Evolutionary conservation across 2,797 vertebrate species (phyloP), one percentile per base, ranked within the genome.

Genomic region (Diplodus puntazzo): DNA sequence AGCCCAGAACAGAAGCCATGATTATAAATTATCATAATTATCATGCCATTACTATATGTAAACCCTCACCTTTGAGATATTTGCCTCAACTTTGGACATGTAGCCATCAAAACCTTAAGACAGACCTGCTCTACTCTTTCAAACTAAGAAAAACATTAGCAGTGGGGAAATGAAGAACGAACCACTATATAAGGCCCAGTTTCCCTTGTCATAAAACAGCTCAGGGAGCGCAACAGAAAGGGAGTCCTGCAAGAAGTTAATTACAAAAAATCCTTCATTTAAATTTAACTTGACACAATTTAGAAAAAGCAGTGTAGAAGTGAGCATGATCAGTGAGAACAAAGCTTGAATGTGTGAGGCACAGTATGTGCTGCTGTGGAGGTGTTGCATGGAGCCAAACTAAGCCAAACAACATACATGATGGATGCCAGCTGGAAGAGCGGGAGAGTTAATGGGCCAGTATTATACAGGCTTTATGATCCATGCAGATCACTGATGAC

Each of bases 261-360:
- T 46, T 52, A 69, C 5, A 69, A 30, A 18, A 60, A 66, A 67
- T 11, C 11, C n/a, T 59, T 27, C 21, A 63, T 53, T 53, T 17
- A 64, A 82, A 77, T 66, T 6, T 14, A 60, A 72, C 48, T 21
- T 55, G 49, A 67, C 67, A 67, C 48, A 57, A 11, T 76, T 42
- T 60, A 75, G n/a, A 81, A 17, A 39, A 55, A 48, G 69, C 45
- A 43, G 53, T 9, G 30, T 43, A 2, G 25, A 78, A 78, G n/a
- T 81, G 83, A 79, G 72, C 63, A 61, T 67, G 54, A 13, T 45
- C 25, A 69, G 69, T 16, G 39, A 63, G 20, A 64, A 30, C 17
- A 45, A 23, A 54, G 73, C 52, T 0, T 55, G 75, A 50, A 71
- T 25, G 62, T 69, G 64, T 78, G 59, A 59, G 67, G 69, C 55